phyloP scores from a whole-genome alignment of 2,113 vertebrate genomes.

The Saguinus imperator region DNA sequence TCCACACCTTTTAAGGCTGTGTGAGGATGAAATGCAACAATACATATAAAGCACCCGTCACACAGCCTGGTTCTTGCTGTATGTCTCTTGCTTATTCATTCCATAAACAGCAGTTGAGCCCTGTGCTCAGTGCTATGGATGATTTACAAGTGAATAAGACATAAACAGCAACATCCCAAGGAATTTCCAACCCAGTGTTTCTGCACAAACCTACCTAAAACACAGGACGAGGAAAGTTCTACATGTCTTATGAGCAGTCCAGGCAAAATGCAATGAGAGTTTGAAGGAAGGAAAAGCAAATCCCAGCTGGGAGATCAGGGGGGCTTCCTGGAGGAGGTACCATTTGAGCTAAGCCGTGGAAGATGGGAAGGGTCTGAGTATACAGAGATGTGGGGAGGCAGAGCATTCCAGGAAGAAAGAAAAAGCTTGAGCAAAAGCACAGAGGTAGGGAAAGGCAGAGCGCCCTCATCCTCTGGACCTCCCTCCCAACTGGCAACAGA shows the following conservation, averaged over 20 bases:
- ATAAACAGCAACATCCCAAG: neutral
- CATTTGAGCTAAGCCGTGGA: neutral
- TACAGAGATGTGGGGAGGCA: neutral
- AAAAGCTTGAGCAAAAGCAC: neutral
- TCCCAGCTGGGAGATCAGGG: neutral
- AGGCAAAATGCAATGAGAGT: neutral
- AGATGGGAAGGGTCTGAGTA: neutral
- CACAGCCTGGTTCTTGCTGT: fast-evolving
- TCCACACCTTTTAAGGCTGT: neutral
- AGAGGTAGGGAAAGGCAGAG: too few species aligned
- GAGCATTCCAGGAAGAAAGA: neutral
- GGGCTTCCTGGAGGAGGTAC: neutral
- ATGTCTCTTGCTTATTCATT: neutral
- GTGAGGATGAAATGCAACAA: neutral
- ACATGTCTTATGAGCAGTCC: neutral
- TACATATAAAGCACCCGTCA: fast-evolving
- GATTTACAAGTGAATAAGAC: neutral
- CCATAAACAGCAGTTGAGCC: neutral
- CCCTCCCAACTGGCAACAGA: neutral
- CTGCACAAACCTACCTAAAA: neutral
- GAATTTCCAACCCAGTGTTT: neutral
- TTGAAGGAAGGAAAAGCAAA: neutral
- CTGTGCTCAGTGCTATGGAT: neutral
- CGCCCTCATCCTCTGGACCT: fast-evolving
- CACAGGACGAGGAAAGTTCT: neutral